Base-by-base conservation (phyloP, 2,888 invertebrate species). In the Meiosimyza platycephala region DNA sequence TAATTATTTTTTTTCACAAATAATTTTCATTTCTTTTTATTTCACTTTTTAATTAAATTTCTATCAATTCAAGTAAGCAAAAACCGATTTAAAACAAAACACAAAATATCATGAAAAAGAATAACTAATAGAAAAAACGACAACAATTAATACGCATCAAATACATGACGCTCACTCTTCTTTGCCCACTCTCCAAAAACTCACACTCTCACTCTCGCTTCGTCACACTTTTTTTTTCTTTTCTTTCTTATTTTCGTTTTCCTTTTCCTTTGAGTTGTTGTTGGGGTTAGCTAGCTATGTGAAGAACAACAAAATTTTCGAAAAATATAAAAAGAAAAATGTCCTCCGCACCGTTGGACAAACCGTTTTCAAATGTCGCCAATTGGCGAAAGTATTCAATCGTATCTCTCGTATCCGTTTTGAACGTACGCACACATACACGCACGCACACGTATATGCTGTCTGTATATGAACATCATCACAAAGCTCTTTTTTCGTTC, bases 301-400 rank as follows among this genome's bases (percentile, higher is more conserved):
- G 40, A 9, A 7, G 40, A 9, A 40, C 40, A 40, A 40, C 9
- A 62, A 70, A 63, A 52, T 40, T 40, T 70, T 70, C 54, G 54
- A 62, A 52, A 47, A 48, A 62, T 63, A 62, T 62, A 62, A 70
- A 70, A 47, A 40, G 55, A 60, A 63, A 70, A 70, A 63, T 70
- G 75, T 76, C 76, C 74, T 74, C 78, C 77, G 78, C 74, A 73
- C 74, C 74, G 76, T 77, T 78, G 75, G 76, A 78, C 74, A 72
- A 77, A 77, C 76, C 76, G 75, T 73, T 77, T 78, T 77, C 76
- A 77, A 80, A 77, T 79, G 80, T 72, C 73, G 74, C 71, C 72
- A 75, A 57, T 51, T 28, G 54, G n/a, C 50, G 67, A 62, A 67
- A 74, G 67, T 74, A 18, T 57, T 57, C 62, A 15, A 11, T 40